Evolutionary conservation across 2,888 invertebrate species (phyloP), one percentile per base, ranked within the genome.

Genomic region (Zygaena filipendulae): DNA sequence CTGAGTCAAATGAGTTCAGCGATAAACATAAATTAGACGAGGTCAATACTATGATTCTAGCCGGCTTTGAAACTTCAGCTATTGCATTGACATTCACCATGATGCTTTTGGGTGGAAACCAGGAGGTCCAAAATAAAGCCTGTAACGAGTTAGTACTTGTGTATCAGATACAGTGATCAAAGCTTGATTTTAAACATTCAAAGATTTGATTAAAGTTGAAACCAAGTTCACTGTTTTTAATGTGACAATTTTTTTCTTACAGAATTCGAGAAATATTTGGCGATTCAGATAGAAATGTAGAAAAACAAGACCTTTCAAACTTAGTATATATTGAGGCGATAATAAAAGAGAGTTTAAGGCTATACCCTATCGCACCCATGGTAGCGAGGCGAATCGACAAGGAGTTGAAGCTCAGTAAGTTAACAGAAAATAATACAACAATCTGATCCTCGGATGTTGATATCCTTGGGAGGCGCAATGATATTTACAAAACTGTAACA

Each of bases 11-110:
- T 8, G 41, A 39, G 1, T 16, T 48, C 4, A 38, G 41, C 14
- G 47, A 52, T 18, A 33, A 42, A 10, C 34, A 51, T 14, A 48
- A 56, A 10, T 38, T 41, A n/a, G 49, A 56, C 14, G 51, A 58
- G 28, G 23, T 52, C 1, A 41, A 45, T 11, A 49, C 48, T 1
- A 7, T 30, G 1, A 30, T 33, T 2, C 10, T 81, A 3, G 45
- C 74, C n/a, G 80, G 77, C 39, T 57, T 62, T 42, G 55, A 68
- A 27, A 68, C 68, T 1, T 49, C 62, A 12, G 53, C 48, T 0
- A 47, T 48, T 3, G 47, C 49, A 6, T 42, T 60, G 9, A 45
- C 49, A 19, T 60, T 50, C 36, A 40, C 51, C 2, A 40, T 66
- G 30, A 44, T 59, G 30, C 37, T 62, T 23, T 33, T 70, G 14